phyloP scores from a whole-genome alignment of 2,888 invertebrate species.

The Fissipunctia ypsillon region DNA sequence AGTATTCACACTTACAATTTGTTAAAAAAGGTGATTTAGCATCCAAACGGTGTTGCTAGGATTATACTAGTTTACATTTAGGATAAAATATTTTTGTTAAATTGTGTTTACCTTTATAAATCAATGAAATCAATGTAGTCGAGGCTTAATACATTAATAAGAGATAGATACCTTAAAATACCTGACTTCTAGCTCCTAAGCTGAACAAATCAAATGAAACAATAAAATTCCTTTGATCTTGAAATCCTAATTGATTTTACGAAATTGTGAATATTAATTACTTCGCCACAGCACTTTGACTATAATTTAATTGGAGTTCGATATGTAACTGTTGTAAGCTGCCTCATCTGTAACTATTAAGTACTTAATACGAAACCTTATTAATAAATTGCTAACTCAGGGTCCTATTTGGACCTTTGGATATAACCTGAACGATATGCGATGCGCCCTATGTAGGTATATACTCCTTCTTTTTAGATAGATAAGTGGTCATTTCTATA shows the following conservation, averaged over 20 bases:
- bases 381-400: background rate
- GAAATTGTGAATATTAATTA: slow-evolving; percentile 71
- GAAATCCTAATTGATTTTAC: slow-evolving; percentile 75
- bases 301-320: slow-evolving; percentile 60
- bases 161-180: slow-evolving; percentile 36
- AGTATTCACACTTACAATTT: too few species aligned
- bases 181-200: slow-evolving; percentile 62
- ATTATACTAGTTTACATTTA: too few species aligned
- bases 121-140: too few species aligned
- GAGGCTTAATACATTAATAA: background rate
- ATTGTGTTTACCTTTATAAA: too few species aligned
- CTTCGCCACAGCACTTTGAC: slow-evolving; percentile 63
- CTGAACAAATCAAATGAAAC: slow-evolving; percentile 72
- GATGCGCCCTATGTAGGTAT: background rate
- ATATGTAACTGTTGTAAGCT: slow-evolving; percentile 7
- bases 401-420: background rate
- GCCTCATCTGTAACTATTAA: background rate
- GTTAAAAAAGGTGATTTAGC: too few species aligned
- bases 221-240: slow-evolving; percentile 74
- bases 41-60: too few species aligned
- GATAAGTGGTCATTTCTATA: background rate
- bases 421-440: background rate
- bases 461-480: background rate
- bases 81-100: too few species aligned
- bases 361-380: slow-evolving; percentile 2